Evolutionary conservation across 2,113 vertebrate genomes (phyloP).

Genomic region (Gallinago jamesoni): DNA sequence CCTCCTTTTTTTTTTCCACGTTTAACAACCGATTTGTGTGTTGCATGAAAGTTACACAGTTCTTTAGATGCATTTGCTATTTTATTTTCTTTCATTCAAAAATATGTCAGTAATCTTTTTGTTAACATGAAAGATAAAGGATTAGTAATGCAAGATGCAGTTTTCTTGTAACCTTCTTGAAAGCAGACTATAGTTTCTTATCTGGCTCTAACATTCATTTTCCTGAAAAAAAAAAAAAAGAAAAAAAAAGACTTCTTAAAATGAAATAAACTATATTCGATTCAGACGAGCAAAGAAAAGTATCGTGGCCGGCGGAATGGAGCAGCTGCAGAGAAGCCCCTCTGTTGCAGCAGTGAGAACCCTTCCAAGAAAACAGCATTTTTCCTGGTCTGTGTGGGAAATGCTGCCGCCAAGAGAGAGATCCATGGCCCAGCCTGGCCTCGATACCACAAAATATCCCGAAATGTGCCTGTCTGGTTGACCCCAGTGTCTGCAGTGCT

Average conservation of each 20-base stretch:
- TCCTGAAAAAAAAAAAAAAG: slow-evolving; percentile 53
- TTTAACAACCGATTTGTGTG: slow-evolving; percentile 80
- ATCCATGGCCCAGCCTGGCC: not conserved
- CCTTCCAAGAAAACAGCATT: not conserved
- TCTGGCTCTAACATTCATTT: slow-evolving; percentile 85
- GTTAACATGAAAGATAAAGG: slow-evolving; percentile 86
- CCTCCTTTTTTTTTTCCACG: slow-evolving; percentile 34
- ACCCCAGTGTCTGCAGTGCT: fast-evolving
- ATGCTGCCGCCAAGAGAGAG: not conserved
- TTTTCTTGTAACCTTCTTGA: slow-evolving; percentile 85
- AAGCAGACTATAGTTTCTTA: slow-evolving; percentile 86
- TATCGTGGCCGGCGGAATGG: slow-evolving; percentile 58
- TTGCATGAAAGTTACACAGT: slow-evolving; percentile 81
- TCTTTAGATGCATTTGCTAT: slow-evolving; percentile 79
- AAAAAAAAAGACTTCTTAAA: slow-evolving; percentile 70
- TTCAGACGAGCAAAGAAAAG: slow-evolving; percentile 71
- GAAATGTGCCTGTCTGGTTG: not conserved
- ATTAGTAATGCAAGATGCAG: slow-evolving; percentile 87
- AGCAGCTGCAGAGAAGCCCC: slow-evolving; percentile 49
- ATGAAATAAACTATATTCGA: slow-evolving; percentile 79
- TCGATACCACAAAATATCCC: not conserved
- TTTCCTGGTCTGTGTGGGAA: slow-evolving; percentile 6
- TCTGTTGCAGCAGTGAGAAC: slow-evolving; percentile 3
- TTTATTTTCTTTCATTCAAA: slow-evolving; percentile 86
- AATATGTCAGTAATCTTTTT: slow-evolving; percentile 86